Conservation (phyloP, 2,888 invertebrate genomes). For the Drosophila infuscata region DNA sequence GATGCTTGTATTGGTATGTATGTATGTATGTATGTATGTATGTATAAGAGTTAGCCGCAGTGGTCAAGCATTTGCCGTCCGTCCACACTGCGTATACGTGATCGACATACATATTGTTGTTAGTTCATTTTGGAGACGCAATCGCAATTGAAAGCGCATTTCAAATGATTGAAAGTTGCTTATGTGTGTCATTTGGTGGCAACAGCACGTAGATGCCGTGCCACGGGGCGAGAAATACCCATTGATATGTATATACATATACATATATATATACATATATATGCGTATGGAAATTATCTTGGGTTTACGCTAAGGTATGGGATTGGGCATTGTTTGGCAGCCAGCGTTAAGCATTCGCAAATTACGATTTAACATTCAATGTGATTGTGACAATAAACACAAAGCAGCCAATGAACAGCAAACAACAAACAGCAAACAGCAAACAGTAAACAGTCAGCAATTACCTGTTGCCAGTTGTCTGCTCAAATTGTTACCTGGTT, state of each 20-base stretch:
- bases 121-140: constrained; percentile 38
- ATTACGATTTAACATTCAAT: constrained; percentile 38
- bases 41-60: not conserved
- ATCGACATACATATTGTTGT: constrained; percentile 62
- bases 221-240: constrained; percentile 18
- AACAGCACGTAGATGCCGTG: constrained; percentile 36
- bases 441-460: constrained; percentile 2
- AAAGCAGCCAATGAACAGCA: constrained; percentile 5
- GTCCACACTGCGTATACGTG: constrained; percentile 70
- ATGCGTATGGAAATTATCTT: not conserved
- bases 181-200: constrained; percentile 49
- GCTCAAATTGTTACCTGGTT: not conserved
- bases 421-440: constrained; percentile 20
- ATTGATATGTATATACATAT: not conserved
- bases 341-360: constrained; percentile 7
- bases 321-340: not conserved
- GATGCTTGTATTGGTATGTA: not conserved
- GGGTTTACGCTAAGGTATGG: not conserved
- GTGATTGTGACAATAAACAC: constrained; percentile 46
- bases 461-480: constrained; percentile 3
- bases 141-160: constrained; percentile 77
- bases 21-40: not conserved
- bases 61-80: constrained; percentile 19
- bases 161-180: constrained; percentile 73
- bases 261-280: not conserved